A percentile compares a stretch with the other conserved stretches of the same genome.
Evolutionary conservation across 2,113 vertebrate genomes (phyloP).

Genomic region (Microtus ochrogaster): DNA sequence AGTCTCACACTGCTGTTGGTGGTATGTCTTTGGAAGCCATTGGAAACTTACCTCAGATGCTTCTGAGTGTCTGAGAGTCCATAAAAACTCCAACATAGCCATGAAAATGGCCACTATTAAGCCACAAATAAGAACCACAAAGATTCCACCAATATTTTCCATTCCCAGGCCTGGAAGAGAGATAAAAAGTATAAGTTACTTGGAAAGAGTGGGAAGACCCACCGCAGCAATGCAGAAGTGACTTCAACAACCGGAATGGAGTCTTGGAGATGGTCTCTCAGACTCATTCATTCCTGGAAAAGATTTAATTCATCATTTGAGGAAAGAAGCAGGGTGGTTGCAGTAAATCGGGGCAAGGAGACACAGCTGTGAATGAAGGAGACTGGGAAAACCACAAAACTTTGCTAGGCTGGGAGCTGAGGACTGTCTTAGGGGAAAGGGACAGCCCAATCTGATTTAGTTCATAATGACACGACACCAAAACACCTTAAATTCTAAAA

Average conservation of each 20-base stretch:
- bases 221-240: neutral
- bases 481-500: neutral
- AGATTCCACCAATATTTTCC: slow-evolving; percentile 99
- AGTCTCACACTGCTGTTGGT: neutral
- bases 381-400: neutral
- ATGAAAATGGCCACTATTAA: slow-evolving; percentile 98
- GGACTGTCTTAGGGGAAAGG: neutral
- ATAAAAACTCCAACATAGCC: slow-evolving; percentile 98
- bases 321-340: neutral
- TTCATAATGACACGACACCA: neutral
- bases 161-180: slow-evolving; percentile 94
- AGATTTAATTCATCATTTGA: neutral
- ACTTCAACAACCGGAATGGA: neutral
- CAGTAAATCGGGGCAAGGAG: neutral
- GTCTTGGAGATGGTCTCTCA: neutral
- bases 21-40: neutral
- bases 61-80: slow-evolving; percentile 95
- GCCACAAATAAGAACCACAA: slow-evolving; percentile 98
- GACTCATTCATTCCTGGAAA: neutral
- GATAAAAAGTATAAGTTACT: slow-evolving; percentile 23
- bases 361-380: neutral
- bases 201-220: neutral
- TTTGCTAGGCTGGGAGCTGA: neutral
- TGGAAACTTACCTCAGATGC: slow-evolving; percentile 93
- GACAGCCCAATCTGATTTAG: neutral